phyloP scores from a whole-genome alignment of 1,140 invertebrate genomes.

The Calliphora vicina region DNA sequence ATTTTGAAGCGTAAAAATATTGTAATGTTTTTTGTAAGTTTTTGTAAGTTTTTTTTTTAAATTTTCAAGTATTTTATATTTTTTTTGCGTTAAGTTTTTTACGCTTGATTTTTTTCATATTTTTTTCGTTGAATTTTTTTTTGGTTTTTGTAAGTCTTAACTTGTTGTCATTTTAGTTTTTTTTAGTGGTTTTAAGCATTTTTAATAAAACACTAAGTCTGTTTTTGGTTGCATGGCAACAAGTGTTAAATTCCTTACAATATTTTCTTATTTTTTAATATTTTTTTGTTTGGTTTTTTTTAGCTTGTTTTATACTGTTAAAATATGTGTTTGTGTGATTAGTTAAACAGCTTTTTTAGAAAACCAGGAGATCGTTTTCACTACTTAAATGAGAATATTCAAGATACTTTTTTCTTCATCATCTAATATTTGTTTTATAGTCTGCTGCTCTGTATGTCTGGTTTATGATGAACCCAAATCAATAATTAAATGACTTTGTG shows the following conservation, averaged over 20 bases:
- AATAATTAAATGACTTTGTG: slow-evolving; percentile 59
- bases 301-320: not conserved
- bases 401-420: not conserved
- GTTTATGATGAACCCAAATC: slow-evolving; percentile 54
- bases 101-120: not conserved
- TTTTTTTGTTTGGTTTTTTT: slow-evolving; percentile 9
- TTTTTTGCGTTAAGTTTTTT: not conserved
- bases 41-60: not conserved
- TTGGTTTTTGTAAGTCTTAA: slow-evolving; percentile 8
- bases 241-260: not conserved
- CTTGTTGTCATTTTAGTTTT: slow-evolving; percentile 12
- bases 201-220: too few species aligned
- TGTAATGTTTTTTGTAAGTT: not conserved
- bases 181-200: not conserved
- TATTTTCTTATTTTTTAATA: not conserved
- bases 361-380: slow-evolving; percentile 26
- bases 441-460: not conserved
- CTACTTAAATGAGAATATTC: slow-evolving; percentile 8
- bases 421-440: not conserved
- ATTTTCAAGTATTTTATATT: not conserved
- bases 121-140: not conserved
- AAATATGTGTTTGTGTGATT: not conserved
- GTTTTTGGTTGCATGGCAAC: slow-evolving; percentile 18
- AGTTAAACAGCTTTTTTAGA: not conserved
- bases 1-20: not conserved